Evolutionary conservation across 2,888 invertebrate species (phyloP).

Genomic region (Busseola fusca): DNA sequence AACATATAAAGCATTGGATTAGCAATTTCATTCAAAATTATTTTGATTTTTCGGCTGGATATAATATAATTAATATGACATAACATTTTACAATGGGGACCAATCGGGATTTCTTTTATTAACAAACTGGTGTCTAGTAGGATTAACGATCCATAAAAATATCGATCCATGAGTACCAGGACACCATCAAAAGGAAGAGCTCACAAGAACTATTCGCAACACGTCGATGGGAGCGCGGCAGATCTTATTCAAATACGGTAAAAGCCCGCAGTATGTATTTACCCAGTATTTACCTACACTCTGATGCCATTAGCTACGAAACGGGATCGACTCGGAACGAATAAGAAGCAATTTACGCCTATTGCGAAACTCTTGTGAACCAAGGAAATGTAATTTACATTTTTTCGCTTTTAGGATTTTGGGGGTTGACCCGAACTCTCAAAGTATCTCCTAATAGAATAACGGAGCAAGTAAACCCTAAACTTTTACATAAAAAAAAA

Average conservation of each 20-base stretch:
- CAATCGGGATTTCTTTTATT: background rate
- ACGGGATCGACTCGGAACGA: constrained; percentile 59
- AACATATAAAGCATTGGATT: too few species aligned
- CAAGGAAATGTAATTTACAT: constrained; percentile 54
- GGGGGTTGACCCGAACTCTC: constrained; percentile 25
- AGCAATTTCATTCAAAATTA: too few species aligned
- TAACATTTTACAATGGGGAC: too few species aligned
- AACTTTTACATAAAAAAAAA: background rate
- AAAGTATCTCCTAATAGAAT: constrained; percentile 35
- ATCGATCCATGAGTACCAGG: constrained; percentile 30
- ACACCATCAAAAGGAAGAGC: constrained; percentile 27
- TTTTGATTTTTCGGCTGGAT: too few species aligned
- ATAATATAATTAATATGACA: too few species aligned
- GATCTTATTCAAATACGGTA: constrained; percentile 75
- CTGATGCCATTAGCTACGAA: constrained; percentile 61
- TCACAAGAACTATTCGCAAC: constrained; percentile 55
- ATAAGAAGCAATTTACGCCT: constrained; percentile 67
- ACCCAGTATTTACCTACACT: constrained; percentile 61
- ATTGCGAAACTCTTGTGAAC: constrained; percentile 57
- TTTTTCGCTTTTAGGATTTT: constrained; percentile 46
- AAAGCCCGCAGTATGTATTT: constrained; percentile 68
- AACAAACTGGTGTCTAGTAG: background rate
- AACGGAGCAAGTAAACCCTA: background rate
- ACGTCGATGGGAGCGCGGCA: constrained; percentile 52
- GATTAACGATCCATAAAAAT: background rate